Base-by-base conservation (phyloP, 2,797 vertebrate genomes). In the Lateolabrax maculatus region DNA sequence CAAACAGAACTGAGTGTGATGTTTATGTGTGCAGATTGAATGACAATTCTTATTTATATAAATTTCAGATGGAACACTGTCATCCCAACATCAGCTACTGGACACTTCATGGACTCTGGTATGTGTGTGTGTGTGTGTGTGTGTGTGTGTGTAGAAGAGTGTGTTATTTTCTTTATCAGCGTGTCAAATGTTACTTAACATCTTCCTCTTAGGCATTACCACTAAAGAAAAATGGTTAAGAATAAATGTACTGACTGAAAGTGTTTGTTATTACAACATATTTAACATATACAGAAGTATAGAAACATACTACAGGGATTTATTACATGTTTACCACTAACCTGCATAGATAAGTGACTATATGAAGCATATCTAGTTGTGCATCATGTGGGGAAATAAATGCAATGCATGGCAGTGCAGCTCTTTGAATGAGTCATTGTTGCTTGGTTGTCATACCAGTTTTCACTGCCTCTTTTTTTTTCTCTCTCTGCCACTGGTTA, bases 101-200 rank as follows among this genome's bases (percentile, higher is more conserved):
- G 96, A 94, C 95, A 49, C 63, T 96, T 19, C 96, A 96, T 87
- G 96, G 96, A 82, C 90, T 96, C 46, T 96, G 96, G 96, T 96
- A 87, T 68, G 91, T 73, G 16, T 65, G 41, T 75, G 4, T 70
- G 13, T 39, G 16, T 41, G 27, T 37, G 8, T 75, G 15, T 65
- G 48, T 78, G 5, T 74, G 15, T 43, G 49, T 21, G 29, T 46
- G 2, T 10, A 23, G 12, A 13, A 5, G 1, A 16, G 19, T 16
- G 34, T 64, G 0, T 34, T 62, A 9, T 66, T 56, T 18, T 52
- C 9, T 77, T 2, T 21, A 31, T 79, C 36, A 29, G 27, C 6
- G 3, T n/a, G 39, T 39, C 23, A 60, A 16, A 52, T 60, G 4
- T 58, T 58, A 23, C 31, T 12, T 19, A 11, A 43, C 5, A 44